Conservation (phyloP, 2,888 invertebrate species). For the Stenodema calcarata region DNA sequence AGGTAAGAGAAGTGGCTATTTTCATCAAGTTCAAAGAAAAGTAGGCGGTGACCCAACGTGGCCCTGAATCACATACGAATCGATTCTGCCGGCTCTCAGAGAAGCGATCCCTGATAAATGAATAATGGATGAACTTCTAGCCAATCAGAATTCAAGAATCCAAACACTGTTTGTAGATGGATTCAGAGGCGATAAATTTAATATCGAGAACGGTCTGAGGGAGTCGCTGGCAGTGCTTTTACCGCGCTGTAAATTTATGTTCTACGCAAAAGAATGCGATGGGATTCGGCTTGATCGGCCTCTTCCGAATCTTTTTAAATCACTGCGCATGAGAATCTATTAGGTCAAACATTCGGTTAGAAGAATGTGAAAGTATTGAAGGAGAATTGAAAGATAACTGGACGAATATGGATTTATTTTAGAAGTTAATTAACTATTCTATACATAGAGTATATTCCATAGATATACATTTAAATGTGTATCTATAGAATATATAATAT, state of each 20-base stretch:
- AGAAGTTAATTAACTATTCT: no score
- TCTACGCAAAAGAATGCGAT: not conserved
- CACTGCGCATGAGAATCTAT: not conserved
- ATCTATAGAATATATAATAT: no score
- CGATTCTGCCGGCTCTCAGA: not conserved
- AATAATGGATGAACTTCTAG: conserved; percentile 8
- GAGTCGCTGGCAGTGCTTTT: not conserved
- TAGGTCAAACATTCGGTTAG: not conserved
- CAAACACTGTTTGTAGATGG: conserved; percentile 6
- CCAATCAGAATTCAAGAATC: conserved; percentile 7
- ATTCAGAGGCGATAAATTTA: conserved; percentile 1
- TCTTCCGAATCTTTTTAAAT: not conserved
- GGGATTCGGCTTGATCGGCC: not conserved
- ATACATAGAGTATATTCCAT: no score
- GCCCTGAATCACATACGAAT: not conserved
- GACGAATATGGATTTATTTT: no score
- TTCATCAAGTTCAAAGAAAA: no score
- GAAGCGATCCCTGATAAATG: not conserved
- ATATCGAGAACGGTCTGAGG: not conserved
- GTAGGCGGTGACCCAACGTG: not conserved
- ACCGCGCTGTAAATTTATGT: not conserved
- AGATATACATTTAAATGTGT: no score
- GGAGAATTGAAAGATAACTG: no score
- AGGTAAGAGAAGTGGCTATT: no score
- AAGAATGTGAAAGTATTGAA: no score